Conservation (phyloP, 1,140 invertebrate genomes). For the Drosophila tropicalis region DNA sequence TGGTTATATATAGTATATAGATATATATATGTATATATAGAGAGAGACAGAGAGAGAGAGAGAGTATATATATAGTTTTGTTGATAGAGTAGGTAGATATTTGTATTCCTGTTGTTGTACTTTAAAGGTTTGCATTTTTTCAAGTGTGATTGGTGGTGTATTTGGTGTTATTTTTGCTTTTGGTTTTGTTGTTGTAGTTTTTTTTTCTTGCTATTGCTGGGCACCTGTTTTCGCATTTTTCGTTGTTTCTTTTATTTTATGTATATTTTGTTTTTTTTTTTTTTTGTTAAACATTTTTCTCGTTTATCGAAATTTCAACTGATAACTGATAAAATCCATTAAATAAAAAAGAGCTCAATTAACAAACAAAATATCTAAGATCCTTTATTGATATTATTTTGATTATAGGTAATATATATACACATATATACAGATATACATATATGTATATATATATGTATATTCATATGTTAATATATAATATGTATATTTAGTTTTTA, state of each 20-base stretch:
- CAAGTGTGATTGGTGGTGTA: neutral
- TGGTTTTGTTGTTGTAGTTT: constrained; percentile 25
- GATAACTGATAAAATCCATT: constrained; percentile 42
- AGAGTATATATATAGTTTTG: neutral
- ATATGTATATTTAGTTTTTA: constrained; percentile 12
- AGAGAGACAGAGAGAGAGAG: too few species aligned
- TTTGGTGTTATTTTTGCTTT: constrained; percentile 35
- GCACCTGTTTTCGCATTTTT: constrained; percentile 29
- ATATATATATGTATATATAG: constrained; percentile 6
- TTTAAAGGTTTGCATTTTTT: constrained; percentile 10
- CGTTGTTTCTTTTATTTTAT: constrained; percentile 15
- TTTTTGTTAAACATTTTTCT: constrained; percentile 29
- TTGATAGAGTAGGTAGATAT: neutral
- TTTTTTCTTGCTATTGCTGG: constrained; percentile 38
- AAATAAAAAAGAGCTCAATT: constrained; percentile 41
- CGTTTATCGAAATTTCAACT: constrained; percentile 61
- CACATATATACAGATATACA: too few species aligned
- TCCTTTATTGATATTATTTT: neutral
- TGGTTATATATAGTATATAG: constrained; percentile 18
- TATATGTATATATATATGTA: constrained; percentile 22
- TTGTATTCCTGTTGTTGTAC: constrained; percentile 9
- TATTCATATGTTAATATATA: constrained; percentile 13
- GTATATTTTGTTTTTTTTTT: constrained; percentile 12
- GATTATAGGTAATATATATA: neutral
- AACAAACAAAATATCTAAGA: constrained; percentile 9